A percentile compares a stretch with the other conserved stretches of the same genome.
Conservation (phyloP, 23 tunicate species). For the Clavelina lepadiformis region DNA sequence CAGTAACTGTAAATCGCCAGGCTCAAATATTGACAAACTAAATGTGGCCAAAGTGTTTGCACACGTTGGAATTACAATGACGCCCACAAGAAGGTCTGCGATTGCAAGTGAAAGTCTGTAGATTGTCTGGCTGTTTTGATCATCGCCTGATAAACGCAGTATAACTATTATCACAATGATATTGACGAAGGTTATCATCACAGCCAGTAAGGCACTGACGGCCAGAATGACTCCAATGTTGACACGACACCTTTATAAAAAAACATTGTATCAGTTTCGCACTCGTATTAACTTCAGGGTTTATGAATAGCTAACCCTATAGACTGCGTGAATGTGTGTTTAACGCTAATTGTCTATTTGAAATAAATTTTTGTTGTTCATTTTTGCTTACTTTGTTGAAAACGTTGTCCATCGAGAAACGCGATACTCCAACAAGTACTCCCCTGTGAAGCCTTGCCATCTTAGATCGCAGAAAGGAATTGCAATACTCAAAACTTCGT, state of each 20-base stretch:
- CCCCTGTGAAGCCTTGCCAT: slow-evolving; percentile 52
- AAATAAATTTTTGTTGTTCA: too few relatives aligned
- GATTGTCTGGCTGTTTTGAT: slow-evolving; percentile 48
- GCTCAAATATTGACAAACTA: not conserved
- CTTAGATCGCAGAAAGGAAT: slow-evolving; percentile 48
- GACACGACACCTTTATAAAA: slow-evolving; percentile 27
- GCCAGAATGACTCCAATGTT: slow-evolving; percentile 23
- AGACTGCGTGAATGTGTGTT: too few relatives aligned
- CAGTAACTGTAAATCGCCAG: not conserved
- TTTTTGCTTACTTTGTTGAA: slow-evolving; percentile 33
- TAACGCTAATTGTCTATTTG: too few relatives aligned
- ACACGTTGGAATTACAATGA: slow-evolving; percentile 53
- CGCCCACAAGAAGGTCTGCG: too few relatives aligned
- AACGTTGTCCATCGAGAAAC: slow-evolving; percentile 56
- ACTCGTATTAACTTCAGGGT: too few relatives aligned
- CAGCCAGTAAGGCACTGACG: slow-evolving; percentile 11
- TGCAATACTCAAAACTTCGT: slow-evolving; percentile 31
- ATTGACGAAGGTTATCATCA: slow-evolving; percentile 25
- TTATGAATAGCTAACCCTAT: too few relatives aligned
- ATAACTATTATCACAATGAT: slow-evolving; percentile 25
- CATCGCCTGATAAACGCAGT: slow-evolving; percentile 1
- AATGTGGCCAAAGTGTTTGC: slow-evolving; percentile 6
- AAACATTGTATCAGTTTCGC: too few relatives aligned
- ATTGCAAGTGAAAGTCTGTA: slow-evolving; percentile 42
- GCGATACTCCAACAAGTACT: not conserved